phyloP scores from a whole-genome alignment of 2,113 vertebrate genomes.

The Pollachius pollachius region DNA sequence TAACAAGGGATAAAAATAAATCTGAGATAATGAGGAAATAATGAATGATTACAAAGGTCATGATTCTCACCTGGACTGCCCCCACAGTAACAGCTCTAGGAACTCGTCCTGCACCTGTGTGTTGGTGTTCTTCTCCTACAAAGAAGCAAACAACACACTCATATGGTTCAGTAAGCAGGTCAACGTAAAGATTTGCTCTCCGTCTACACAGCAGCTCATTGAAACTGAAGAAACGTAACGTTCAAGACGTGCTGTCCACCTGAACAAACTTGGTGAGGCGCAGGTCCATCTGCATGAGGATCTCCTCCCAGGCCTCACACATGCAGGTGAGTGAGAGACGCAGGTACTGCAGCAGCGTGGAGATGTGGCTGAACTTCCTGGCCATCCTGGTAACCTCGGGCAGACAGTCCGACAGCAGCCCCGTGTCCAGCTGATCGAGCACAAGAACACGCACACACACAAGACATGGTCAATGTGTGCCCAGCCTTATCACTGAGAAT shows the following conservation, averaged over 20 bases:
- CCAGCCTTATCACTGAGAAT: too few species aligned
- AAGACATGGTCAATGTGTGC: too few species aligned
- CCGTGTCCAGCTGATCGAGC: slow-evolving; percentile 83
- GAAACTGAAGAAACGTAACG: background rate
- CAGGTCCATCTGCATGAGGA: slow-evolving; percentile 97
- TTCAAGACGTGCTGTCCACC: slow-evolving; percentile 63
- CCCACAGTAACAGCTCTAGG: slow-evolving; percentile 94
- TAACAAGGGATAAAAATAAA: background rate
- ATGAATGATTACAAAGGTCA: background rate
- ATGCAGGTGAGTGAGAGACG: slow-evolving; percentile 92
- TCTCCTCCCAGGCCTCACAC: slow-evolving; percentile 98
- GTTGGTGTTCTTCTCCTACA: slow-evolving; percentile 93
- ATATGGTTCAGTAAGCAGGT: too few species aligned
- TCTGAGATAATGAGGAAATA: background rate
- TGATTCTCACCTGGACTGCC: slow-evolving; percentile 87
- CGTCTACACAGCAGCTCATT: background rate
- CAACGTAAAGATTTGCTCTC: too few species aligned
- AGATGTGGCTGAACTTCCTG: slow-evolving; percentile 97
- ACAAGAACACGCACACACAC: too few species aligned
- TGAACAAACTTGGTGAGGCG: slow-evolving; percentile 97
- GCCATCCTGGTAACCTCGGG: slow-evolving; percentile 97
- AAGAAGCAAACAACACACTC: background rate
- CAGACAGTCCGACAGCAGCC: slow-evolving; percentile 87
- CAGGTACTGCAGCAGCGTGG: slow-evolving; percentile 94
- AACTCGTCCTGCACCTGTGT: slow-evolving; percentile 98